Evolutionary conservation across 2,888 invertebrate genomes (phyloP).

Genomic region (Chalcosyrphus nemorum): DNA sequence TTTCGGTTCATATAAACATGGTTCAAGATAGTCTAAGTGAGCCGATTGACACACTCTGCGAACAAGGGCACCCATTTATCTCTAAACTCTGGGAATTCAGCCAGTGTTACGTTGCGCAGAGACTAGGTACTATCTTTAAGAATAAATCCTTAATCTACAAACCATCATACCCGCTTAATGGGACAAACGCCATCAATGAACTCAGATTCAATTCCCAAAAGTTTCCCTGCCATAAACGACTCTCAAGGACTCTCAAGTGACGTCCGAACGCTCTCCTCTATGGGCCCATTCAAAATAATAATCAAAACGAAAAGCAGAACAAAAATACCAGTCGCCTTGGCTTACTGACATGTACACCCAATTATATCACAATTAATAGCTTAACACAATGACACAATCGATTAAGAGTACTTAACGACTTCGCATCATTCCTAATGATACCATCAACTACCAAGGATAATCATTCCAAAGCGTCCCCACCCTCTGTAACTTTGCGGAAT

Average conservation of each 20-base stretch:
- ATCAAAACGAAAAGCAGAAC: no score
- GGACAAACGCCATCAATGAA: no score
- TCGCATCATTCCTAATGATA: slow-evolving; percentile 55
- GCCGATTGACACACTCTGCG: no score
- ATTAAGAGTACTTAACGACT: slow-evolving; percentile 71
- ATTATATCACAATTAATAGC: slow-evolving; percentile 67
- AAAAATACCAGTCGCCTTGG: not conserved
- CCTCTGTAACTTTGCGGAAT: slow-evolving; percentile 16
- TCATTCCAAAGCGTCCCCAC: slow-evolving; percentile 33
- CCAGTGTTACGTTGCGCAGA: no score
- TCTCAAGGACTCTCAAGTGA: not conserved
- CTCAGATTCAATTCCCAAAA: not conserved
- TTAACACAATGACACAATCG: slow-evolving; percentile 69
- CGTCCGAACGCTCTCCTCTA: not conserved
- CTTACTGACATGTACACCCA: slow-evolving; percentile 29
- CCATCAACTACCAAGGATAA: slow-evolving; percentile 55
- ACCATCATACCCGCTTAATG: no score
- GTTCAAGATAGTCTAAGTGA: no score
- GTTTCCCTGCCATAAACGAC: not conserved
- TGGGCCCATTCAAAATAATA: not conserved
- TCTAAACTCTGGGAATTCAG: no score
- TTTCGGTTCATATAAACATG: no score
- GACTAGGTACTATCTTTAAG: no score
- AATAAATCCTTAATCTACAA: no score
- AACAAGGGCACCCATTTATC: no score